Evolutionary conservation across 92 coral and sea anemone genomes (phyloP), one percentile per base, ranked within the genome.

Genomic region (Zoanthus sociatus): DNA sequence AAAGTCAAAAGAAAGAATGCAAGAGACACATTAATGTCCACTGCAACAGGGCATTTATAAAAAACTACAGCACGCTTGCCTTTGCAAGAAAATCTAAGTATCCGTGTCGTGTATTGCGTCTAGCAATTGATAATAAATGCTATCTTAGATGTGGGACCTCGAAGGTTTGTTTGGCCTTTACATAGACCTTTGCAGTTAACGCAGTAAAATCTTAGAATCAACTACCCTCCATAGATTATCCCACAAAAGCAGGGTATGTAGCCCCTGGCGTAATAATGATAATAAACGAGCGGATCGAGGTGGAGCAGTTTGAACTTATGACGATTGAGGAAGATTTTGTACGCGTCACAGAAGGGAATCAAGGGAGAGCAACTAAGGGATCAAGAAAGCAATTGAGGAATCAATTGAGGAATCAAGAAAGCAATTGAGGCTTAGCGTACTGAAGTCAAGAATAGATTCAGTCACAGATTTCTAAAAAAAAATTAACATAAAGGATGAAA

Each of bases 81-180:
- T 89, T 89, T 89, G 50, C 55, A 18, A 79, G 30, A 14, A 72
- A 32, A 1, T 88, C 75, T 6, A 42, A 10, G 30, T n/a, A 87
- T 48, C 77, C 51, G 4, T 58, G 83, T 12, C 64, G 72, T 77
- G 51, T 77, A 26, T 18, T 53, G 44, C 8, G 44, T 12, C 18
- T 81, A 77, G 51, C 71, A 54, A 70, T 69, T 87, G 53, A 73
- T 56, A 87, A 87, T 76, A 77, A 87, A 53, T 44, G 73, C 18
- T 87, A 77, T 47, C 84, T 87, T 42, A 53, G 84, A 14, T 77
- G 92, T 81, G 90, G 92, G 3, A 86, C 90, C 42, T 79, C 90
- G 4, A 90, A 90, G 72, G 90, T 90, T 32, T 90, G 86, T 79
- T 90, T 88, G 93, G 30, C 90, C 93, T 51, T 45, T 90, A 9